Conservation (phyloP, 1,140 invertebrate species). For the Anthonomus grandis region DNA sequence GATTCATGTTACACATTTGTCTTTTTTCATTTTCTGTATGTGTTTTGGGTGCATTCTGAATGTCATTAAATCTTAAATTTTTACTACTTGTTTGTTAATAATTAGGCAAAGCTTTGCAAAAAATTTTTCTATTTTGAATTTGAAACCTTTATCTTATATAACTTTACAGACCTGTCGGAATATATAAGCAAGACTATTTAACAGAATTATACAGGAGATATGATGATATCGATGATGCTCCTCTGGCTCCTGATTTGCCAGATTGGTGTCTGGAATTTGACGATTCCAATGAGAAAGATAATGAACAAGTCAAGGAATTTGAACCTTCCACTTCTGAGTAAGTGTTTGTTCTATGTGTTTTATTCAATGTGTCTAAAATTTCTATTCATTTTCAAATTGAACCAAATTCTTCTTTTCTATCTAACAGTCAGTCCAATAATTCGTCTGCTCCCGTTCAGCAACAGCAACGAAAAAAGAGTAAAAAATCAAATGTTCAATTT, state of each 20-base stretch:
- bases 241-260: constrained; percentile 70
- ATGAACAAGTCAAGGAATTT: constrained; percentile 17
- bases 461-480: too few species aligned
- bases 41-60: too few species aligned
- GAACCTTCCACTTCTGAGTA: constrained; percentile 30
- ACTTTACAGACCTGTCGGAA: constrained; percentile 63
- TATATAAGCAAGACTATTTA: constrained; percentile 77
- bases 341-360: constrained; percentile 13
- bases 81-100: too few species aligned
- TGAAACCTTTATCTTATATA: not conserved
- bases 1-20: too few species aligned
- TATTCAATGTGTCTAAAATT: too few species aligned
- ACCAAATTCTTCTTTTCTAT: too few species aligned
- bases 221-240: constrained; percentile 70
- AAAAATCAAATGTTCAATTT: constrained; percentile 66
- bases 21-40: too few species aligned
- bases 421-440: too few species aligned
- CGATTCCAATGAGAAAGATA: constrained; percentile 50
- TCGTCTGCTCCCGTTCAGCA: too few species aligned
- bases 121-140: not conserved
- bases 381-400: too few species aligned
- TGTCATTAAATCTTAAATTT: too few species aligned
- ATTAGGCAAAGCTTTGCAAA: too few species aligned
- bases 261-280: constrained; percentile 72
- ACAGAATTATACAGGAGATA: constrained; percentile 71